These are phyloP conservation scores for Incurvaria masculella DNA, from an alignment of 2,888 invertebrate genomes.

Conservation along the genomic window DNA sequence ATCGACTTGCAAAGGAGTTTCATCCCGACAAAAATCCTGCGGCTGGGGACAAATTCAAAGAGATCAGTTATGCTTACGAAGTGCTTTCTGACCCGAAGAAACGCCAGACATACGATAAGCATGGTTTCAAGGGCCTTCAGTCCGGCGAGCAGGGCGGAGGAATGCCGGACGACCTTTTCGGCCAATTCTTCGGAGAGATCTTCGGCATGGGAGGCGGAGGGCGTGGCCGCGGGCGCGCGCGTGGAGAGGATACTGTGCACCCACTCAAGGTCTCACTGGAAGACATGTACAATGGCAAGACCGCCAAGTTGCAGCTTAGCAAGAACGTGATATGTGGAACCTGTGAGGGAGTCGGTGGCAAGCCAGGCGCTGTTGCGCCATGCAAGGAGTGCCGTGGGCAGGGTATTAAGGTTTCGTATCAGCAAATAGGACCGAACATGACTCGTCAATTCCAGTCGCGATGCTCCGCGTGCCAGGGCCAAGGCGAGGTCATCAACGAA, in stretches of 20 bases:
- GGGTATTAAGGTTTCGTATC: conserved; percentile 70
- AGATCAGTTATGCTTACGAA: conserved; percentile 95
- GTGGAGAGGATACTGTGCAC: conserved; percentile 82
- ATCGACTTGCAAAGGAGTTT: conserved; percentile 89
- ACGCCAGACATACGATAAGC: conserved; percentile 79
- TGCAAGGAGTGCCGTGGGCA: conserved; percentile 77
- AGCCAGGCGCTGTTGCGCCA: conserved; percentile 60
- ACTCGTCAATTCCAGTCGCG: conserved; percentile 60
- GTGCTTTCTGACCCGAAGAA: conserved; percentile 88
- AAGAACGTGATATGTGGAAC: conserved; percentile 77
- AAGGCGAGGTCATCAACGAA: conserved; percentile 73
- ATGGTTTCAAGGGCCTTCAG: conserved; percentile 85
- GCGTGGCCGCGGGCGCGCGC: conserved; percentile 52
- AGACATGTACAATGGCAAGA: conserved; percentile 89
- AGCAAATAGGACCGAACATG: conserved; percentile 65
- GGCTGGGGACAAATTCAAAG: conserved; percentile 91
- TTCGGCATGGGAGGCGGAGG: conserved; percentile 60
- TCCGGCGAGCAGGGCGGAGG: conserved; percentile 63
- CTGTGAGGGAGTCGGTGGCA: conserved; percentile 77
- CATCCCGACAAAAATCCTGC: conserved; percentile 92
- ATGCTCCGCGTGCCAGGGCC: conserved; percentile 63
- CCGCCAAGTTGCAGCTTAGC: conserved; percentile 75
- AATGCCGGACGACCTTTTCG: conserved; percentile 65
- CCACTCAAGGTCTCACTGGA: conserved; percentile 83
- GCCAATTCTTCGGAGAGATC: conserved; percentile 59